Conservation (phyloP, 2,888 invertebrate species). For the Chaitophorus viminalis region DNA sequence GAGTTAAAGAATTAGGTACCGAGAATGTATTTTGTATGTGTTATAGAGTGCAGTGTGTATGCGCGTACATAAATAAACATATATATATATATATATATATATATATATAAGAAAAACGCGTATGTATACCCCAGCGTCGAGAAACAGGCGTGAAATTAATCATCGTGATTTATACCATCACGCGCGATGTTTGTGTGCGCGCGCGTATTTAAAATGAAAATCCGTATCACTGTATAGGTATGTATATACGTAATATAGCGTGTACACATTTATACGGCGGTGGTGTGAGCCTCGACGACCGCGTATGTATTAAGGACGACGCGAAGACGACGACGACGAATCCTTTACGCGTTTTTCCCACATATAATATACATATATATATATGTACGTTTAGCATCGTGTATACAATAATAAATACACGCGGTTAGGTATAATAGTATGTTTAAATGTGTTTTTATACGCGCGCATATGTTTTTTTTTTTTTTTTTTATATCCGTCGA, state of each 20-base stretch:
- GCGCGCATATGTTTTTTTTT: not conserved
- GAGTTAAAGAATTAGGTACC: constrained; percentile 62
- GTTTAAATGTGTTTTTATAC: constrained; percentile 29
- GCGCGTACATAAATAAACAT: constrained; percentile 51
- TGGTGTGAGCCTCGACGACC: constrained; percentile 24
- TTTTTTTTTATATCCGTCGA: not conserved
- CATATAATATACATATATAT: not conserved
- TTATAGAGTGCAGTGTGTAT: too few relatives aligned
- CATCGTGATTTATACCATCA: constrained; percentile 59
- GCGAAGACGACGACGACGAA: constrained; percentile 2
- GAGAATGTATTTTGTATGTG: constrained; percentile 22
- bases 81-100: not conserved
- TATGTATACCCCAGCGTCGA: constrained; percentile 52
- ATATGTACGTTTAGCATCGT: not conserved
- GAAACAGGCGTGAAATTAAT: constrained; percentile 61
- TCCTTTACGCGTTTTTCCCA: constrained; percentile 3
- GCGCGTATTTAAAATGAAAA: constrained; percentile 54
- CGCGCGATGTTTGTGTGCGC: constrained; percentile 31
- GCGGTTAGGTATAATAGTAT: not conserved
- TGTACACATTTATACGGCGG: not conserved
- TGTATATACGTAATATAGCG: too few relatives aligned
- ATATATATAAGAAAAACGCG: not conserved
- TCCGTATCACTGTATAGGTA: constrained; percentile 43
- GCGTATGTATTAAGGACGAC: constrained; percentile 17
- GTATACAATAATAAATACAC: not conserved